Percentiles rank a stretch among this genome's conserved stretches.
Evolutionary conservation across 30 jellyfish, hydroid and myxozoan genomes (phyloP).

Genomic region (Cassiopea xamachana): DNA sequence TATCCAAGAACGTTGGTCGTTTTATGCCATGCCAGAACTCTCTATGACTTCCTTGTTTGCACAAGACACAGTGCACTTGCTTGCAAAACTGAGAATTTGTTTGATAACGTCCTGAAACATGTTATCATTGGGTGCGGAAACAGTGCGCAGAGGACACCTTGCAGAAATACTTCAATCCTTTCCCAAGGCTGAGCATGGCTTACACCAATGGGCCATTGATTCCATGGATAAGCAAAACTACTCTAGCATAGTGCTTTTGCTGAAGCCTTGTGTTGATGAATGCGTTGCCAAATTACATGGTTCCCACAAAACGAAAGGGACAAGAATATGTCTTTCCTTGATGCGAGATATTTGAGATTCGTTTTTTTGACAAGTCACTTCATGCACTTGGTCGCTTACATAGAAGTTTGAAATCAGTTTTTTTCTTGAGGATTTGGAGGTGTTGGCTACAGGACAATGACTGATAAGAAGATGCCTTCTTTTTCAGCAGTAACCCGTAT

Average conservation of each 20-base stretch:
- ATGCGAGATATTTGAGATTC: constrained; percentile 59
- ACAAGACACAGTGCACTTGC: constrained; percentile 47
- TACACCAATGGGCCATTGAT: constrained; percentile 41
- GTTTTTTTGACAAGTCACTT: constrained; percentile 56
- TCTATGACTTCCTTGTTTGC: constrained; percentile 9
- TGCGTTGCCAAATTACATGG: constrained; percentile 12
- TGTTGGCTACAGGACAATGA: constrained; percentile 22
- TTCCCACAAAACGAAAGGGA: constrained; percentile 20
- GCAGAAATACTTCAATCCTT: constrained; percentile 23
- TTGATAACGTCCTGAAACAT: constrained; percentile 39
- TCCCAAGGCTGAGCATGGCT: constrained; percentile 64
- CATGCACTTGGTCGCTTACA: constrained; percentile 37
- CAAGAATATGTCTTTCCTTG: constrained; percentile 15
- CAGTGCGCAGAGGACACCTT: constrained; percentile 63
- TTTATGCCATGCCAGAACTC: constrained; percentile 38
- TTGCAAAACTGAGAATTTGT: constrained; percentile 52
- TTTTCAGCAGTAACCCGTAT: constrained; percentile 49
- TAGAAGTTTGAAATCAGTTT: constrained; percentile 20
- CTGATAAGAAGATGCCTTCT: constrained; percentile 19
- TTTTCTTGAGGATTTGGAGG: constrained; percentile 50
- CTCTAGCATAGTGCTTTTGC: constrained; percentile 44
- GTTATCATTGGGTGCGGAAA: constrained; percentile 41
- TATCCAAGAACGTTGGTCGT: constrained; percentile 28
- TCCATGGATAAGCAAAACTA: constrained; percentile 53
- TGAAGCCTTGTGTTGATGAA: constrained; percentile 49